Percentiles rank a stretch among this genome's conserved stretches.
phyloP scores from a whole-genome alignment of 2,797 vertebrate genomes.

The Mionectes olivaceus region DNA sequence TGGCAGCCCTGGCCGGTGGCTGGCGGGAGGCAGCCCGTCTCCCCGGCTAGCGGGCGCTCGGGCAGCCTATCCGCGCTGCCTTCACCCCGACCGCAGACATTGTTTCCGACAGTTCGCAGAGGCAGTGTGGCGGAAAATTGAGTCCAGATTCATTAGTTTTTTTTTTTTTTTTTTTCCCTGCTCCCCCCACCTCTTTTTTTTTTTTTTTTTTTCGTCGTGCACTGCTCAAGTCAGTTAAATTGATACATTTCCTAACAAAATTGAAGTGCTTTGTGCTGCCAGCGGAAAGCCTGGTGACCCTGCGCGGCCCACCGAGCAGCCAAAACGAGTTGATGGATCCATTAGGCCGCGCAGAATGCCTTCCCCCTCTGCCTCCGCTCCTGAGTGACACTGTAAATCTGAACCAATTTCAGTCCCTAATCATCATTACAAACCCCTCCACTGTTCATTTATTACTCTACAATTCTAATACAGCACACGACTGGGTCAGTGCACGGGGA shows the following conservation, averaged over 20 bases:
- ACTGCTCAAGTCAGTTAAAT: slow-evolving; percentile 99
- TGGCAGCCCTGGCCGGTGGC: slow-evolving; percentile 88
- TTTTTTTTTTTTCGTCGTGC: slow-evolving; percentile 48
- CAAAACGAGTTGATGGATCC: slow-evolving; percentile 99
- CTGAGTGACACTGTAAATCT: slow-evolving; percentile 99
- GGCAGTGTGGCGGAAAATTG: slow-evolving; percentile 99
- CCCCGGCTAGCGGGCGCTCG: slow-evolving; percentile 80
- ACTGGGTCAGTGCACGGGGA: slow-evolving; percentile 86
- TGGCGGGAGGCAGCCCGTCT: slow-evolving; percentile 87
- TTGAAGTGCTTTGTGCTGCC: slow-evolving; percentile 99
- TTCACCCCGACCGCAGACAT: slow-evolving; percentile 95
- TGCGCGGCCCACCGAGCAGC: slow-evolving; percentile 99
- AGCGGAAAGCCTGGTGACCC: slow-evolving; percentile 99
- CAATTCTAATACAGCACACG: slow-evolving; percentile 89
- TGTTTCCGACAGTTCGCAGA: slow-evolving; percentile 98
- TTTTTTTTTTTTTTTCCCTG: not conserved
- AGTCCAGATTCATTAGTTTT: slow-evolving; percentile 99
- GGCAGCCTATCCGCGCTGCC: slow-evolving; percentile 89
- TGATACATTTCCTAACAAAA: slow-evolving; percentile 99
- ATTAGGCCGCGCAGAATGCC: slow-evolving; percentile 98
- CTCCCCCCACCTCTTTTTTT: fast-evolving
- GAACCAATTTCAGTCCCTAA: slow-evolving; percentile 99
- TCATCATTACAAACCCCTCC: slow-evolving; percentile 99
- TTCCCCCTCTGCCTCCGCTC: slow-evolving; percentile 89
- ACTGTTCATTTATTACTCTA: slow-evolving; percentile 97